A percentile compares a stretch with the other conserved stretches of the same genome.
Conservation (phyloP, 37 sponge, comb jelly and placozoan species). For the Cladorhizidae sp. region DNA sequence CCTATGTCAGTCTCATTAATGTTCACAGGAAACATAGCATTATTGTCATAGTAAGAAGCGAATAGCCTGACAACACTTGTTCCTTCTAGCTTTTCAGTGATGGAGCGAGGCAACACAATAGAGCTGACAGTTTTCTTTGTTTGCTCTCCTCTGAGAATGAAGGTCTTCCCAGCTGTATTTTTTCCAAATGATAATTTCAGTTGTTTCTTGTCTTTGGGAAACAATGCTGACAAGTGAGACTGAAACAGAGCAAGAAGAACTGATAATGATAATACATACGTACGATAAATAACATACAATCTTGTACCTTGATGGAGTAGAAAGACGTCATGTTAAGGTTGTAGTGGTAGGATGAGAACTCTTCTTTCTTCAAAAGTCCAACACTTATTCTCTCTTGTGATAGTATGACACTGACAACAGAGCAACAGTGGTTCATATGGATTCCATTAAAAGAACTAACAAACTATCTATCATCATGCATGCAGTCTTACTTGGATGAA, state of each 20-base stretch:
- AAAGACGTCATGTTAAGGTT: background rate
- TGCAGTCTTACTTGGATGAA: constrained; percentile 23
- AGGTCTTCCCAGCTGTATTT: background rate
- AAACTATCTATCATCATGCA: background rate
- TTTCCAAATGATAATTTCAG: background rate
- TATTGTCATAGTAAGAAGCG: constrained; percentile 3
- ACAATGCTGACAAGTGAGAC: background rate
- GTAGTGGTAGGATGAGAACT: background rate
- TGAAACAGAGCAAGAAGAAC: background rate
- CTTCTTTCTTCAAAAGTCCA: background rate
- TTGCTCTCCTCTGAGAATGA: background rate
- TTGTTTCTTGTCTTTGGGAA: background rate
- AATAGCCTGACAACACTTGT: background rate
- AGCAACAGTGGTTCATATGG: background rate
- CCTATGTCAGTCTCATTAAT: background rate
- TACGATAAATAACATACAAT: no score
- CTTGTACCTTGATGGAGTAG: background rate
- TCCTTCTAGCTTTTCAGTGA: background rate
- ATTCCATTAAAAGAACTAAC: background rate
- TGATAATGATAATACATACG: no score
- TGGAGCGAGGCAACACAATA: constrained; percentile 15
- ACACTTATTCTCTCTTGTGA: constrained; percentile 8
- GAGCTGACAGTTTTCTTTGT: background rate
- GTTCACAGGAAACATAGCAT: constrained; percentile 8
- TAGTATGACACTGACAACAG: background rate